A percentile compares a stretch with the other conserved stretches of the same genome.
These are phyloP conservation scores for Caenorhabditis sp. DNA, from an alignment of 2,888 invertebrate species.

Conservation along the genomic window DNA sequence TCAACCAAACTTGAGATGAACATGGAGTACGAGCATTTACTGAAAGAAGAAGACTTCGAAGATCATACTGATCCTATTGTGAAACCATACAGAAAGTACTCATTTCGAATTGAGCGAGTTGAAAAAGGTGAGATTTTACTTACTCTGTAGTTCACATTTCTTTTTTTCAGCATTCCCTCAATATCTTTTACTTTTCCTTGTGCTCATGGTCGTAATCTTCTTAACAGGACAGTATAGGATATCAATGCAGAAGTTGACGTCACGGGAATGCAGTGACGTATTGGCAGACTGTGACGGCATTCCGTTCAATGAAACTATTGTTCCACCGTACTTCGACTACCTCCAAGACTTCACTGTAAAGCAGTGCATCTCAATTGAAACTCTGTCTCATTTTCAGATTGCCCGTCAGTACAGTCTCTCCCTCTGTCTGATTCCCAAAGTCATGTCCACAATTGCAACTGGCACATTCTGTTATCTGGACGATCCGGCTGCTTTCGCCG, in stretches of 20 bases:
- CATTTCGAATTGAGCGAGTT: too few species aligned
- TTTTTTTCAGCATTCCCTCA: too few species aligned
- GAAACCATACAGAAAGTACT: too few species aligned
- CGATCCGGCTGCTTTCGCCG: constrained; percentile 17
- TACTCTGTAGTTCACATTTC: too few species aligned
- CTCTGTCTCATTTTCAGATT: constrained; percentile 2
- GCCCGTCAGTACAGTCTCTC: constrained; percentile 13
- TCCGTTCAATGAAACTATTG: constrained; percentile 19
- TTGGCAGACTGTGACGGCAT: constrained; percentile 7
- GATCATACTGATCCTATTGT: too few species aligned
- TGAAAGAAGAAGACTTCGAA: too few species aligned
- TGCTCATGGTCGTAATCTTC: too few species aligned
- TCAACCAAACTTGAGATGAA: too few species aligned
- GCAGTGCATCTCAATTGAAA: not conserved
- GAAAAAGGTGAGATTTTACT: too few species aligned
- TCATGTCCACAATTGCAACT: constrained; percentile 35
- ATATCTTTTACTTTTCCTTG: too few species aligned
- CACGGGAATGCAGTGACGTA: constrained; percentile 26
- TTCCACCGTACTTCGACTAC: constrained; percentile 43
- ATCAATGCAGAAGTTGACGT: constrained; percentile 7
- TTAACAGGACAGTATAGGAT: constrained; percentile 10
- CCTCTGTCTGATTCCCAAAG: constrained; percentile 42
- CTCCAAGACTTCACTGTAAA: constrained; percentile 40
- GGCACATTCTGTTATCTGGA: constrained; percentile 32
- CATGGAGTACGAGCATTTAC: too few species aligned